Percentiles rank a stretch among this genome's conserved stretches.
Conservation (phyloP, 1,140 invertebrate species). For the Aphelenchoides avenae region DNA sequence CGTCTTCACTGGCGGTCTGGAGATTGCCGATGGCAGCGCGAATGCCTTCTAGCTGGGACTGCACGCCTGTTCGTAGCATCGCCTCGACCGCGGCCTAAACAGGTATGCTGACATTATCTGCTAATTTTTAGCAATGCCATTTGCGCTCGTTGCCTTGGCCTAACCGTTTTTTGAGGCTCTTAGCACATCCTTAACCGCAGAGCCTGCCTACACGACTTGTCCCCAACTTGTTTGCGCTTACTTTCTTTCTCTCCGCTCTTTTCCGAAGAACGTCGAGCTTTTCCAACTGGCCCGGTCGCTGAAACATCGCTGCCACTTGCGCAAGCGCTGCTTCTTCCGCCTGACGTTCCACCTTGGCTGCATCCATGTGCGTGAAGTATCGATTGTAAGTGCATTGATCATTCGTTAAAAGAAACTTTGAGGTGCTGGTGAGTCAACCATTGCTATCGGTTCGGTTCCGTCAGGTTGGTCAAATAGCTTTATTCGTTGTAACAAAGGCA, state of each 20-base stretch:
- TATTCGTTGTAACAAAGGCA: too few relatives aligned
- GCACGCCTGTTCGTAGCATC: slow-evolving; percentile 94
- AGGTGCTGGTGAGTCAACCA: too few relatives aligned
- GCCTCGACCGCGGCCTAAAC: slow-evolving; percentile 90
- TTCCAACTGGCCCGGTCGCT: slow-evolving; percentile 88
- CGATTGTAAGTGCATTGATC: too few relatives aligned
- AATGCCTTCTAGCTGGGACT: slow-evolving; percentile 93
- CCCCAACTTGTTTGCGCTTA: slow-evolving; percentile 45
- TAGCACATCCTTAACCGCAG: too few relatives aligned
- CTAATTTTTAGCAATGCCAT: too few relatives aligned
- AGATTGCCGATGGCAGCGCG: slow-evolving; percentile 85
- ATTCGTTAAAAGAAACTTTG: too few relatives aligned
- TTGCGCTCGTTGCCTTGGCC: too few relatives aligned
- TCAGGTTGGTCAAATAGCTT: too few relatives aligned
- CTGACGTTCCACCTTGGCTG: slow-evolving; percentile 57
- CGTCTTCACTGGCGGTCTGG: slow-evolving; percentile 75
- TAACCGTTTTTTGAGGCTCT: too few relatives aligned
- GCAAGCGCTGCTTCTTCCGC: slow-evolving; percentile 77
- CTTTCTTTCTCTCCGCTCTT: slow-evolving; percentile 65
- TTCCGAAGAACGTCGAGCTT: slow-evolving; percentile 83
- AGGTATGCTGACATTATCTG: slow-evolving; percentile 65
- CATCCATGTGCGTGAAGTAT: slow-evolving; percentile 17
- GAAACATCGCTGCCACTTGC: slow-evolving; percentile 86
- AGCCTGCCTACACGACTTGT: too few relatives aligned
- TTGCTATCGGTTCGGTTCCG: slow-evolving; percentile 18